Base-by-base conservation (phyloP, 2,113 vertebrate species). In the Ia io region DNA sequence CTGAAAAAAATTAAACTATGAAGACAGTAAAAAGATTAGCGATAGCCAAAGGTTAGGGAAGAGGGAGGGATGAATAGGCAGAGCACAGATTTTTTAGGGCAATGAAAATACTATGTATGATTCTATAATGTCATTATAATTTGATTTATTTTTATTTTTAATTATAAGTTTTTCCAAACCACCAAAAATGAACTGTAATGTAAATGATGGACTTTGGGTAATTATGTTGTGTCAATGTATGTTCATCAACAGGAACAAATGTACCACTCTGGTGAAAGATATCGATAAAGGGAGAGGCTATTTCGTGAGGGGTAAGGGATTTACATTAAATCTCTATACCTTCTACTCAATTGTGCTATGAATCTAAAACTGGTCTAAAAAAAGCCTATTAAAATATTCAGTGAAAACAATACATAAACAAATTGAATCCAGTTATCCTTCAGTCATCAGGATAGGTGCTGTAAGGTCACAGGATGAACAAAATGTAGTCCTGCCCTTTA, bases 361-460 rank as follows among this genome's bases (percentile, higher is more conserved):
- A 85, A 61, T 79, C 17, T 61, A 51, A 95, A 92, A 51, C n/a
- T 63, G 18, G 30, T 91, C 22, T 74, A 32, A n/a, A 79, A 88
- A 44, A 56, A 53, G 35, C 40, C 9, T 88, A 40, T 53, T 51
- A 30, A 51, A 71, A 53, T 35, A 70, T 37, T 5, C 14, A 51
- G 25, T 79, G 86, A 74, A 25, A 91, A 49, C 79, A 35, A 86
- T 32, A 87, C 30, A 80, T 28, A 90, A 61, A 93, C 59, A 89
- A 23, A 67, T 59, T 70, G 69, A 32, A n/a, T 49, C 63, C 44
- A 82, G 20, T 18, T 80, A 70, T 47, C 16, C 80, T 56, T 65
- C 47, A 83, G 63, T 28, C 25, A 74, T 40, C 18, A 18, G 30
- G 7, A 69, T 76, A 86, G 32, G 30, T 53, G 1, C 8, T 84